Conservation (phyloP, 2,888 invertebrate species). For the Choreutis nemorana region DNA sequence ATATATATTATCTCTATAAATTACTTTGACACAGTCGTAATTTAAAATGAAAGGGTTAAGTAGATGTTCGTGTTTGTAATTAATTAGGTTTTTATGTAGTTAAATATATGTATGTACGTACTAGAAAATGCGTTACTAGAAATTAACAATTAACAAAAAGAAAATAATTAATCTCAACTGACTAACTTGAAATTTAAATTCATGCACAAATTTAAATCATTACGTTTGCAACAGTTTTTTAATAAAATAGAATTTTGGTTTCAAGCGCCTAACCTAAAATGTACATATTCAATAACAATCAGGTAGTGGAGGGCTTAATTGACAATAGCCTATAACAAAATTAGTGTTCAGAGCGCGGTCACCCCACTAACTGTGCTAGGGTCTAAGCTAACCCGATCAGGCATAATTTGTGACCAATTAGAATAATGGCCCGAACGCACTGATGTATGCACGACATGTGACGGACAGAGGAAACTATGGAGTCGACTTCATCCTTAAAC, state of each 20-base stretch:
- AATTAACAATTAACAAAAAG: too few relatives aligned
- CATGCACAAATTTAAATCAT: slow-evolving; percentile 14
- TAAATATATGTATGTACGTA: not conserved
- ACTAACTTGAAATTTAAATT: slow-evolving; percentile 2
- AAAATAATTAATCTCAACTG: too few relatives aligned
- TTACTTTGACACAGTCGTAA: slow-evolving; percentile 29
- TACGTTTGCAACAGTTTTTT: slow-evolving; percentile 1
- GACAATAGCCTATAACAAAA: slow-evolving; percentile 1
- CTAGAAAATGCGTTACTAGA: too few relatives aligned
- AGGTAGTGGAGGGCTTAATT: too few relatives aligned
- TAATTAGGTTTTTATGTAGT: slow-evolving; percentile 17
- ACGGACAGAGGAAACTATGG: slow-evolving; percentile 16
- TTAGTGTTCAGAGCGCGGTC: slow-evolving; percentile 11
- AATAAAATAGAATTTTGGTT: slow-evolving; percentile 6
- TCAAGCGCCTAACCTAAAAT: slow-evolving; percentile 2
- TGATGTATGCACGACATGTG: slow-evolving; percentile 58
- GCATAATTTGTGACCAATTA: slow-evolving; percentile 67
- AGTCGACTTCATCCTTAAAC: too few relatives aligned
- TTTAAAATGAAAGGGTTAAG: slow-evolving; percentile 40
- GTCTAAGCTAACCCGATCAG: slow-evolving; percentile 64
- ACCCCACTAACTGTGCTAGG: slow-evolving; percentile 37
- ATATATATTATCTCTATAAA: slow-evolving; percentile 23
- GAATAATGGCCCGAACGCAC: slow-evolving; percentile 57
- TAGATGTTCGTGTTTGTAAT: slow-evolving; percentile 21
- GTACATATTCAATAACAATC: slow-evolving; percentile 17